Percentiles rank a stretch among this genome's conserved stretches.
phyloP scores from a whole-genome alignment of 2,797 vertebrate genomes.

The Etheostoma nigrum region DNA sequence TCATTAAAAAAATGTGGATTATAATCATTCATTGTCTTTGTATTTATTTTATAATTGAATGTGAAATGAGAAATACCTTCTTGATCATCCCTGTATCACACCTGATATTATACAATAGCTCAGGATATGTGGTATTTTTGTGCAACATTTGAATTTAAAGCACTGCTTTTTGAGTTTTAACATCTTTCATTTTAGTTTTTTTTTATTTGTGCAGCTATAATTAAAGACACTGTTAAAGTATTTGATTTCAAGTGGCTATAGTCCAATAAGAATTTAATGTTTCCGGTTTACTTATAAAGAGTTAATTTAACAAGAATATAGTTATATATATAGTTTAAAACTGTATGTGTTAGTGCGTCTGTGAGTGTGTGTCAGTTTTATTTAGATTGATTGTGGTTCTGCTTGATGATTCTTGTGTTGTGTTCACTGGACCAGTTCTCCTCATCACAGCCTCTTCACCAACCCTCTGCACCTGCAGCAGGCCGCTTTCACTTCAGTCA shows the following conservation, averaged over 20 bases:
- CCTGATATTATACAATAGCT: background rate
- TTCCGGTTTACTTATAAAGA: background rate
- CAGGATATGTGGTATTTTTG: too few relatives aligned
- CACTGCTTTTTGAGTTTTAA: too few relatives aligned
- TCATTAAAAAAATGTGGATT: background rate
- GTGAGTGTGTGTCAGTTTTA: constrained; percentile 1
- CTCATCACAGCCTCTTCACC: constrained; percentile 9
- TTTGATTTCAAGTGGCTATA: too few relatives aligned
- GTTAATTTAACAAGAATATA: background rate
- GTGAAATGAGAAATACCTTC: background rate
- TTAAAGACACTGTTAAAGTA: too few relatives aligned
- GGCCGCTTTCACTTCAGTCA: constrained; percentile 27
- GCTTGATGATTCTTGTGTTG: constrained; percentile 31
- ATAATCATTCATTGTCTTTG: background rate
- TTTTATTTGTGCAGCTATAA: too few relatives aligned
- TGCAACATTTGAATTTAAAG: background rate
- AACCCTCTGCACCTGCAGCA: constrained; percentile 43
- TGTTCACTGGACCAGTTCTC: constrained; percentile 25
- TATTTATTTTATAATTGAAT: background rate
- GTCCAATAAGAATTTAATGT: rapidly evolving
- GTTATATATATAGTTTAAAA: too few relatives aligned
- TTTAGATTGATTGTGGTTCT: constrained; percentile 21
- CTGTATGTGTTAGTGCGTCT: background rate
- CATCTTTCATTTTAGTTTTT: background rate
- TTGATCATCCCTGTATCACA: background rate